phyloP scores from a whole-genome alignment of 2,797 vertebrate genomes.

The Bradypus variegatus region DNA sequence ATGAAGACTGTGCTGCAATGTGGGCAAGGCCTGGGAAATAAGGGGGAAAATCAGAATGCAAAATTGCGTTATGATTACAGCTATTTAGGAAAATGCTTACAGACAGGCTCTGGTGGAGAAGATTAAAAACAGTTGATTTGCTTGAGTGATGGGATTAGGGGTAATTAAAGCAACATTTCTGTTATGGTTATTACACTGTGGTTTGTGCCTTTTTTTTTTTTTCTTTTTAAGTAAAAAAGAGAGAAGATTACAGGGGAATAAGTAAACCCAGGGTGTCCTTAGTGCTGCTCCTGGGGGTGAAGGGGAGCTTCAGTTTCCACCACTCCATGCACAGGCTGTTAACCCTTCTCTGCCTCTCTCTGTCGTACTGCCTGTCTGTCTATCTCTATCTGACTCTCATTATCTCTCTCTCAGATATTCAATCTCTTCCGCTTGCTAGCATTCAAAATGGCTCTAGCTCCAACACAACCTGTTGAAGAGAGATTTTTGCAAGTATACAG shows the following conservation, averaged over 20 bases:
- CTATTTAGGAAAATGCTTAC: conserved; percentile 7
- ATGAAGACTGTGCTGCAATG: too few species aligned
- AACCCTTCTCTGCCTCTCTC: too few species aligned
- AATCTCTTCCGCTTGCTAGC: not conserved
- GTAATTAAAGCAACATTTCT: conserved; percentile 60
- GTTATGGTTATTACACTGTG: conserved; percentile 32
- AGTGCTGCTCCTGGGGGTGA: not conserved
- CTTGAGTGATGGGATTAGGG: conserved; percentile 43
- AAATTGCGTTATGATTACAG: not conserved
- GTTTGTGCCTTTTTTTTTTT: not conserved
- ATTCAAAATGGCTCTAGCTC: not conserved
- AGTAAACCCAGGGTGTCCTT: not conserved
- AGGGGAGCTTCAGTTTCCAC: not conserved
- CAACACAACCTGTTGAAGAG: not conserved
- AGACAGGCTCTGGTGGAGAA: not conserved
- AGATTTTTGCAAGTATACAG: not conserved
- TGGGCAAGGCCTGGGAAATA: not conserved
- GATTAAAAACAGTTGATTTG: conserved; percentile 51
- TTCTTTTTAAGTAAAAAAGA: conserved; percentile 12
- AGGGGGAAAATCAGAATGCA: not conserved
- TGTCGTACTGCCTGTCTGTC: not conserved
- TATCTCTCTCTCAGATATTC: not conserved
- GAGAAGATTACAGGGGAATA: not conserved
- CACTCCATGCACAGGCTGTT: too few species aligned
- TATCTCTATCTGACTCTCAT: too few species aligned